Evolutionary conservation across 2,797 vertebrate species (phyloP), one percentile per base, ranked within the genome.

Genomic region (Rhinichthys osculus): DNA sequence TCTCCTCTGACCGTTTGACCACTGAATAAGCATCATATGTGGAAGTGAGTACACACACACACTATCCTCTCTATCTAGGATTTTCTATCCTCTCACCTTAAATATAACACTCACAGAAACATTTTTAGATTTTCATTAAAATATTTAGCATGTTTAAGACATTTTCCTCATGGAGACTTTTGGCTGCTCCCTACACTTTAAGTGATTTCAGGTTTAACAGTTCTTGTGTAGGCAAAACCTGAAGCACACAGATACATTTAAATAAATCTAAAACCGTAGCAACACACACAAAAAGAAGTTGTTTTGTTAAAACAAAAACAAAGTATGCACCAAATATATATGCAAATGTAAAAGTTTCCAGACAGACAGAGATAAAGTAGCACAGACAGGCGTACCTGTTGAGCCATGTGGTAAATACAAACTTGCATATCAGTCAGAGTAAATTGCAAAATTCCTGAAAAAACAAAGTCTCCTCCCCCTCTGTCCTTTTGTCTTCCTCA

Each of bases 1-100:
- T 44, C 23, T 57, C 54, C 21, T 71, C 27, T 89, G 81, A 64
- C 83, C 92, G 88, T 86, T 89, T 92, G 91, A 87, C 89, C 70
- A 87, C 91, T 71, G 40, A 57, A 87, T n/a, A 30, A 74, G 54
- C 52, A 47, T 62, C n/a, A 47, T 82, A 47, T 47, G 57, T 84
- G 35, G 62, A 78, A n/a, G 64, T 44, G 6, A 59, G 7, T 64
- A 84, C 16, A 42, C 47, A 30, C 8, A 23, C 64, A 35, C 10
- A 71, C 66, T 27, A 27, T 27, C 27, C 27, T 27, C 27, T 27
- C 27, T 27, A 27, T 27, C 27, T 27, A 27, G 27, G 27, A 27
- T 35, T 6, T 21, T 35, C 16, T 52, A 33, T 11, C 17, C 27
- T 74, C 17, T 21, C 10, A 21, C 44, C 27, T 33, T 52, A 19